Conservation (phyloP, 2,797 vertebrate genomes). For the Microcaecilia unicolor region DNA sequence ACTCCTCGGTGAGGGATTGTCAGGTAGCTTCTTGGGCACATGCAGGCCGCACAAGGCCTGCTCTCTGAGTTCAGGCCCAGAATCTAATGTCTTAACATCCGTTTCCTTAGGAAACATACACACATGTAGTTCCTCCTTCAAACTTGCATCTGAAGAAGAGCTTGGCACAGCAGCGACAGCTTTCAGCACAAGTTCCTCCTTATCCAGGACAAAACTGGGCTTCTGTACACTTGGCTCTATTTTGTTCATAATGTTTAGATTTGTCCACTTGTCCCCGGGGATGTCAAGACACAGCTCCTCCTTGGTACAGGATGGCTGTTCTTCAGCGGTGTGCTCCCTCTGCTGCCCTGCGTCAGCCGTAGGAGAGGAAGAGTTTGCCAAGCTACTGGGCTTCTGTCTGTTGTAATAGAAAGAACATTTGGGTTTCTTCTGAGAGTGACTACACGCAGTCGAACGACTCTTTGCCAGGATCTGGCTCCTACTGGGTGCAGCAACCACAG, state of each 20-base stretch:
- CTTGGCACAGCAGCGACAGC: conserved; percentile 37
- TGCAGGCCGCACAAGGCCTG: conserved; percentile 58
- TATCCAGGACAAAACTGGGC: conserved; percentile 47
- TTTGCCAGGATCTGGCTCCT: conserved; percentile 74
- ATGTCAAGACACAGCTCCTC: conserved; percentile 40
- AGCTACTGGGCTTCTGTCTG: conserved; percentile 69
- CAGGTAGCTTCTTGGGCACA: conserved; percentile 56
- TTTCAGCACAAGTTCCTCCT: conserved; percentile 57
- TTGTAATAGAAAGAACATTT: conserved; percentile 87
- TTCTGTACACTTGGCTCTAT: conserved; percentile 41
- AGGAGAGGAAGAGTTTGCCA: conserved; percentile 20
- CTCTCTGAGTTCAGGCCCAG: conserved; percentile 55
- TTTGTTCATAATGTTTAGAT: conserved; percentile 45
- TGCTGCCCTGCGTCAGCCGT: conserved; percentile 59
- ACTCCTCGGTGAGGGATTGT: conserved; percentile 46
- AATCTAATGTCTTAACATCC: conserved; percentile 65
- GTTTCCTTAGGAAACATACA: conserved; percentile 98
- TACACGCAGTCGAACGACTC: conserved; percentile 60
- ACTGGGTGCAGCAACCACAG: conserved; percentile 56
- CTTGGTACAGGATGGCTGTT: conserved; percentile 31
- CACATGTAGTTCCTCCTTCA: conserved; percentile 53
- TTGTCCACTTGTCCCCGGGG: conserved; percentile 47
- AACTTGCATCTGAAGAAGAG: conserved; percentile 45
- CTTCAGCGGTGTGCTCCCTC: conserved; percentile 38
- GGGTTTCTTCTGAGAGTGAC: conserved; percentile 85